These are phyloP conservation scores for Hydrozoanthus tunicans DNA, from an alignment of 64 coral and sea anemone genomes.

Conservation along the genomic window DNA sequence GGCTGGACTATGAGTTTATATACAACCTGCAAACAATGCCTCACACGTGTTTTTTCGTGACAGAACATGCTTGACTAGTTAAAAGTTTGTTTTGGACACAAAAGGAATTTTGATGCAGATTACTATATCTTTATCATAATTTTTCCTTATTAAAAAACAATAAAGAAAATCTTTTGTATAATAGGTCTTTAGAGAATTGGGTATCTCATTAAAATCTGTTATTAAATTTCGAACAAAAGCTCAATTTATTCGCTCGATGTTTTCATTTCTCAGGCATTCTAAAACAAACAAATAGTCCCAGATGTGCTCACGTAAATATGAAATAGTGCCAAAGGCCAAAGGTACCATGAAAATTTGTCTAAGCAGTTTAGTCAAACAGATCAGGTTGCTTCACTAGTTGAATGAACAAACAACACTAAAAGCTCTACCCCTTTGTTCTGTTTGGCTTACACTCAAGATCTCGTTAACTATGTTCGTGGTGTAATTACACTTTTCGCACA, in stretches of 20 bases:
- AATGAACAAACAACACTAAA: conserved; percentile 37
- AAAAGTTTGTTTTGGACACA: background rate
- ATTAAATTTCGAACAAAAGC: conserved; percentile 23
- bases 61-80: conserved; percentile 7
- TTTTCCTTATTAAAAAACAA: conserved; percentile 37
- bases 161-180: conserved; percentile 19
- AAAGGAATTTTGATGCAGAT: background rate
- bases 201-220: conserved; percentile 37
- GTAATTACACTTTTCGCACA: background rate
- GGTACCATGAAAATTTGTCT: conserved; percentile 15
- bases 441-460: conserved; percentile 53
- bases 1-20: no score
- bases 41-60: background rate
- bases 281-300: conserved; percentile 6
- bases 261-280: background rate
- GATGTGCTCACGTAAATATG: background rate
- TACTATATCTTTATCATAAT: conserved; percentile 34
- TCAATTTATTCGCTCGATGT: background rate
- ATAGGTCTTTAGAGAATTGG: background rate
- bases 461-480: conserved; percentile 24
- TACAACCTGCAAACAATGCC: background rate
- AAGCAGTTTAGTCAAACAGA: background rate
- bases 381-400: background rate
- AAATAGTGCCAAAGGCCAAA: background rate
- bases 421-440: conserved; percentile 33